Conservation (phyloP, 2,113 vertebrate genomes). For the Zootoca vivipara region DNA sequence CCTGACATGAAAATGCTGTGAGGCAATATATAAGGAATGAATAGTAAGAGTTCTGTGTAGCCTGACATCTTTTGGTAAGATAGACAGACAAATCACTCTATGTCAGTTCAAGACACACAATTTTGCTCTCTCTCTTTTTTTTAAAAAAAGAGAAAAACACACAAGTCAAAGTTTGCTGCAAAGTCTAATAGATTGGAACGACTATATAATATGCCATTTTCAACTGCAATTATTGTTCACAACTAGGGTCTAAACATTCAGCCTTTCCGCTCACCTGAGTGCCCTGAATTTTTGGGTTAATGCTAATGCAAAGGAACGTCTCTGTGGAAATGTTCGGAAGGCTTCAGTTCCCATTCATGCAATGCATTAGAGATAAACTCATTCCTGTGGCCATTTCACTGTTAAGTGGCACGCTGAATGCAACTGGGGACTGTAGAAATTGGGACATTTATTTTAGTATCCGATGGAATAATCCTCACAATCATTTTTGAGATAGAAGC, state of each 20-base stretch:
- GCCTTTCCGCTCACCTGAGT: background rate
- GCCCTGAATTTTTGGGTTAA: background rate
- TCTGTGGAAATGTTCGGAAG: background rate
- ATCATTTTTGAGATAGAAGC: background rate
- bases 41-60: background rate
- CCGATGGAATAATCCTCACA: background rate
- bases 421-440: background rate
- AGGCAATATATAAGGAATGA: background rate
- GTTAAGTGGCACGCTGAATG: background rate
- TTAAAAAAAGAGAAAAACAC: background rate
- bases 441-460: conserved; percentile 3
- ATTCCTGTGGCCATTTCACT: background rate
- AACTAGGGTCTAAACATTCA: background rate
- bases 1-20: background rate
- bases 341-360: background rate
- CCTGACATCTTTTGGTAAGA: background rate
- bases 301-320: conserved; percentile 1
- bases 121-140: too few species aligned
- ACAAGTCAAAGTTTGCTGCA: background rate
- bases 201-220: conserved; percentile 8
- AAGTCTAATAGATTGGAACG: background rate
- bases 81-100: background rate
- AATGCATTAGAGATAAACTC: background rate
- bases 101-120: background rate
- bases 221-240: background rate